Conservation (phyloP, 2,113 vertebrate species). For the Lamprotornis superbus region DNA sequence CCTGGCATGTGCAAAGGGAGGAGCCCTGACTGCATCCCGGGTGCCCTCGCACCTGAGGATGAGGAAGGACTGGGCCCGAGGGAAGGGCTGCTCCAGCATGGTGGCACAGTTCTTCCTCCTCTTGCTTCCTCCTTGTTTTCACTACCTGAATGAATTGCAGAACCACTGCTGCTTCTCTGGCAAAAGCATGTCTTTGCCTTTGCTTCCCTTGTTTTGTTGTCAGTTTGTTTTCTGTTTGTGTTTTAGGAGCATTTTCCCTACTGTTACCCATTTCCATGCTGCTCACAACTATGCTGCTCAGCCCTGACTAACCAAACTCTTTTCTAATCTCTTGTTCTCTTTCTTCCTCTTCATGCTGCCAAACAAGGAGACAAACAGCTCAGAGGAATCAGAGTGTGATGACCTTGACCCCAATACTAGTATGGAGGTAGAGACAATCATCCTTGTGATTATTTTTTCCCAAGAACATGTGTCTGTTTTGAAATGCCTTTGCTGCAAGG, state of each 20-base stretch:
- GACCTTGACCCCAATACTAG: conserved; percentile 96
- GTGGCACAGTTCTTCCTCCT: conserved; percentile 36
- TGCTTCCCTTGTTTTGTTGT: conserved; percentile 1
- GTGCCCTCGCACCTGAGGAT: not conserved
- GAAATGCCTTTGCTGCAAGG: not conserved
- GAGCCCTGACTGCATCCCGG: not conserved
- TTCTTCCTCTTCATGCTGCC: conserved; percentile 79
- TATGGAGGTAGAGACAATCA: conserved; percentile 93
- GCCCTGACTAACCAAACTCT: conserved; percentile 24
- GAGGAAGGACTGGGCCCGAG: not conserved
- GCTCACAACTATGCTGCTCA: conserved; percentile 4
- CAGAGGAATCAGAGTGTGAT: conserved; percentile 97
- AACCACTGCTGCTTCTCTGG: not conserved
- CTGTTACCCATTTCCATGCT: conserved; percentile 19
- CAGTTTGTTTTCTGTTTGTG: not conserved
- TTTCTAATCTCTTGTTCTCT: conserved; percentile 74
- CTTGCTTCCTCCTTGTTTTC: conserved; percentile 37
- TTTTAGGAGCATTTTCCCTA: conserved; percentile 15
- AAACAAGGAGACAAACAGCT: conserved; percentile 92
- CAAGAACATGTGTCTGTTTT: not conserved
- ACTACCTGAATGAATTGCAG: not conserved
- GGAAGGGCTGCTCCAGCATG: conserved; percentile 13
- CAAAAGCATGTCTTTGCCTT: conserved; percentile 66
- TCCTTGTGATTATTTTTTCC: conserved; percentile 49
- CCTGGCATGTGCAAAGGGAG: conserved; percentile 43